A percentile compares a stretch with the other conserved stretches of the same genome.
Evolutionary conservation across 2,113 vertebrate genomes (phyloP).

Genomic region (Phylloscopus trochilus): DNA sequence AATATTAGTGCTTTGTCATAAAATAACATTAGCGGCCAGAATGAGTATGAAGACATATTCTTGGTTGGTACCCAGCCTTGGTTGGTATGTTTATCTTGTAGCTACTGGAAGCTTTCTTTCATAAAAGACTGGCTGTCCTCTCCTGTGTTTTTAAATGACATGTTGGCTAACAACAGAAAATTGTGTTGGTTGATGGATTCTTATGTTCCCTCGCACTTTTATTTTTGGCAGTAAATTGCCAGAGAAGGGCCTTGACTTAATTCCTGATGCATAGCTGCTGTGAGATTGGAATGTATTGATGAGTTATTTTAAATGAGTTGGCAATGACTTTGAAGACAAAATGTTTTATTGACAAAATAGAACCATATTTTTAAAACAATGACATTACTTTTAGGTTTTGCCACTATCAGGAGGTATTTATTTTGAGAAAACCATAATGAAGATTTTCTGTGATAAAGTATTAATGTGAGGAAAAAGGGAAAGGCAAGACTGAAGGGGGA

Average conservation of each 20-base stretch:
- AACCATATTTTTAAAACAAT: neutral
- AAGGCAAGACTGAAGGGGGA: neutral
- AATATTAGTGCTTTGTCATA: neutral
- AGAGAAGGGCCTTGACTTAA: neutral
- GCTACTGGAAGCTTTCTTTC: neutral
- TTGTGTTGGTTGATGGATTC: neutral
- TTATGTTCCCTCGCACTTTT: neutral
- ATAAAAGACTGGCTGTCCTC: neutral
- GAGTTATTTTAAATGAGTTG: neutral
- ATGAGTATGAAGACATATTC: neutral
- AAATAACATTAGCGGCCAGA: neutral
- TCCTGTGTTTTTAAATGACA: neutral
- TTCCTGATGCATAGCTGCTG: neutral
- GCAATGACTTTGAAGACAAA: neutral
- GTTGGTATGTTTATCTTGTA: neutral
- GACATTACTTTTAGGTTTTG: neutral
- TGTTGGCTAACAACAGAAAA: neutral
- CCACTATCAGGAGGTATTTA: neutral
- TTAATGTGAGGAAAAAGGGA: neutral
- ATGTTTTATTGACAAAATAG: neutral
- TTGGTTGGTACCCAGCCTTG: neutral
- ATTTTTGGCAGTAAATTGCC: neutral
- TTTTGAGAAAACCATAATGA: neutral
- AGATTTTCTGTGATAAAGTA: neutral
- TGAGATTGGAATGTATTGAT: neutral